Evolutionary conservation across 2,888 invertebrate genomes (phyloP), one percentile per base, ranked within the genome.

Genomic region (Lysandra coridon): DNA sequence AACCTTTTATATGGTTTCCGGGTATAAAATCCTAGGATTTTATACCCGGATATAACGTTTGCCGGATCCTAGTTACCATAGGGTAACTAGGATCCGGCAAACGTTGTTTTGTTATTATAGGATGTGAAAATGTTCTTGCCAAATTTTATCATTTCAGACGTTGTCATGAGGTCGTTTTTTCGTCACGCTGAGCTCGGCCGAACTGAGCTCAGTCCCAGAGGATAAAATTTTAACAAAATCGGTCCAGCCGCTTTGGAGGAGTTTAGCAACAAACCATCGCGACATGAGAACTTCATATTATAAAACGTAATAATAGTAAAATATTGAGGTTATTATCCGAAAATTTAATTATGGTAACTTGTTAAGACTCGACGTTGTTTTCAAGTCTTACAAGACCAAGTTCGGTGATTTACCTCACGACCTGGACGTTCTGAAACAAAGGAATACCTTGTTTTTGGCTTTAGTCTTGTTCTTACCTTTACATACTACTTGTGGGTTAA

Each of bases 281-380:
- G 2, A 49, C 49, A 49, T 12, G 49, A 49, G 49, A 49, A 10
- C 2, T 49, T 49, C 49, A 12, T 49, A 49, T 49, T 49, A 49
- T 49, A 57, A 1, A 57, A 17, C 14, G 17, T 57, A 57, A 57
- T 57, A 57, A 57, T 57, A 1, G 57, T 57, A 57, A 57, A 57
- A 57, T 57, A n/a, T 62, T 23, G 62, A 62, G 23, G 57, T 57
- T 57, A 23, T n/a, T 2, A 62, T 62, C 23, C 62, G 2, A 62
- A 62, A 62, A 62, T 62, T 62, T n/a, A 62, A 62, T 57, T 57
- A 62, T 62, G n/a, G 62, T 62, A 62, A 62, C 23, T 23, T 23
- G 62, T 14, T 69, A 17, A 69, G 33, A 37, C 69, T 69, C 12
- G 3, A 37, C 12, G 69, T 69, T 33, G 69, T 69, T 69, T 69